These are phyloP conservation scores for Urocyon cinereoargenteus DNA, from an alignment of 2,797 vertebrate species.

Conservation along the genomic window DNA sequence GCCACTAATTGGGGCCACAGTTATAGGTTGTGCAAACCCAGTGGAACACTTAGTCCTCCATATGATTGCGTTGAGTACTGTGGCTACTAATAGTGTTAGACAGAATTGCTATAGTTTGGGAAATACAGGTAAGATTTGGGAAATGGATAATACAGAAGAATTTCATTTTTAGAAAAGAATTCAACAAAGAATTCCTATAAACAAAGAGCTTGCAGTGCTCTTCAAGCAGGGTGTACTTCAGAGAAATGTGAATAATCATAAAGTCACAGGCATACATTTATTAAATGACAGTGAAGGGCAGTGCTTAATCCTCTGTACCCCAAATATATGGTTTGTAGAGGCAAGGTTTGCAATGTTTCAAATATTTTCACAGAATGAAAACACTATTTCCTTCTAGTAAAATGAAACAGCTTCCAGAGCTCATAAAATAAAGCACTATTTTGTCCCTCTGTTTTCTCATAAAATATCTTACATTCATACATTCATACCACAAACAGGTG, in stretches of 20 bases:
- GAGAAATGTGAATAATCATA: conserved; percentile 39
- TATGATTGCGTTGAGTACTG: neutral
- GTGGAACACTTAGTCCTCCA: neutral
- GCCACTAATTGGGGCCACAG: accelerated
- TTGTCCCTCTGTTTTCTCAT: conserved; percentile 43
- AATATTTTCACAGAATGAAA: conserved; percentile 52
- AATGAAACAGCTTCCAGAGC: conserved; percentile 46
- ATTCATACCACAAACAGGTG: neutral
- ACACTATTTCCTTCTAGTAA: conserved; percentile 27
- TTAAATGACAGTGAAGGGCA: neutral
- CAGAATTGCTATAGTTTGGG: neutral
- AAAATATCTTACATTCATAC: conserved; percentile 14
- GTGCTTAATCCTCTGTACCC: neutral
- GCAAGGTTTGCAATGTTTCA: conserved; percentile 38
- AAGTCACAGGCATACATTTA: neutral
- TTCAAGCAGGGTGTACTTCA: neutral
- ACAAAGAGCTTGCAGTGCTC: neutral
- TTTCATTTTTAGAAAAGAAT: conserved; percentile 6
- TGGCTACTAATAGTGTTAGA: neutral
- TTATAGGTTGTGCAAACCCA: neutral
- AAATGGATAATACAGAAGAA: conserved; percentile 33
- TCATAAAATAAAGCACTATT: conserved; percentile 67
- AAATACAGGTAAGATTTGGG: neutral
- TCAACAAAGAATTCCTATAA: neutral
- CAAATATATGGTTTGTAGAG: neutral